Base-by-base conservation (phyloP, 2,113 vertebrate genomes). In the Rhinolophus sinicus region DNA sequence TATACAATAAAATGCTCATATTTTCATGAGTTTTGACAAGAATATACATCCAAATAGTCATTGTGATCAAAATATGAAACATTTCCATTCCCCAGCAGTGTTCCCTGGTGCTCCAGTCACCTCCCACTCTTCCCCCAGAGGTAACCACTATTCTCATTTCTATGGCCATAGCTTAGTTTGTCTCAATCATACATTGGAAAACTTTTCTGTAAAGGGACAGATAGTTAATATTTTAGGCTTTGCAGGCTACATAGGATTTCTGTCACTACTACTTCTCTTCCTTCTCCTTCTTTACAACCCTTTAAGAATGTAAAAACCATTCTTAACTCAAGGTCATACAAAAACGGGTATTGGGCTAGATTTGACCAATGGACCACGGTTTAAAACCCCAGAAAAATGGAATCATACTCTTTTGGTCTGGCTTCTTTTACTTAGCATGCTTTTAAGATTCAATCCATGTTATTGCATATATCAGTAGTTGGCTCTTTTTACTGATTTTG, bases 1-100 rank as follows among this genome's bases (percentile, higher is more conserved):
- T 80, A 54, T 95, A 62, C 24, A 84, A 86, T 35, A 97, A 87
- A 86, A 58, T 86, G 54, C 50, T 96, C 60, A 90, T 65, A 72
- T 69, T 80, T 92, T 89, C 93, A 88, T 95, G 76, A 65, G 21
- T 58, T 94, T 85, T 95, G 47, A 93, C 24, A 77, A 96, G 24
- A 97, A 58, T 52, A 87, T 88, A 86, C 33, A 76, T 52, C 50
- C 24, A 88, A 80, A 18, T 87, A 76, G 89, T 85, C 75, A 78
- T 58, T 24, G 56, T 69, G 47, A 82, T 86, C 54, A 85, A 90
- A 87, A 64, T 44, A 85, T 38, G 62, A 67, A 88, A 26, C 15
- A 64, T 52, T 96, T 91, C 28, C 33, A 91, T 80, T 62, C 44
- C 30, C 67, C 15, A 35, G 44, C 52, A 67, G 80, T 2, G 2